These are phyloP conservation scores for Colinus virginianus DNA, from an alignment of 2,113 vertebrate species.

Conservation along the genomic window DNA sequence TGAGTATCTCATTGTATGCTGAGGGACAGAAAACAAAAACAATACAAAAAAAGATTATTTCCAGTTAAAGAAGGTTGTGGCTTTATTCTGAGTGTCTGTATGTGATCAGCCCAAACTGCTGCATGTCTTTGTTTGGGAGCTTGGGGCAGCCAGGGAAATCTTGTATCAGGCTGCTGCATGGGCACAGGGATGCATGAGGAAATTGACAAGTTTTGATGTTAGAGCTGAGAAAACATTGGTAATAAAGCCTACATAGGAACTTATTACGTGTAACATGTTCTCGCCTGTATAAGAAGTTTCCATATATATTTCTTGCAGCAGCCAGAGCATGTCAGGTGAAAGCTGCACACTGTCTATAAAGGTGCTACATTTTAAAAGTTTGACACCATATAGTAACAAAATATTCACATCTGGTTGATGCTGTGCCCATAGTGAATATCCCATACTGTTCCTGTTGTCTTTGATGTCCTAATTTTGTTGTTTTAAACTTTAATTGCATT, in stretches of 20 bases:
- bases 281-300: neutral
- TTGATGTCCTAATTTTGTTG: neutral
- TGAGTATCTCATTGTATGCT: neutral
- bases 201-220: neutral
- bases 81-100: neutral
- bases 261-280: fast-evolving
- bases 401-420: neutral
- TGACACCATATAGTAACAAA: neutral
- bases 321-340: neutral
- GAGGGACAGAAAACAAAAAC: neutral
- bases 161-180: neutral
- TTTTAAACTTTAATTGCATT: neutral
- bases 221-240: neutral
- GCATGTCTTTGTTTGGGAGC: neutral
- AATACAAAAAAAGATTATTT: neutral
- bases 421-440: neutral
- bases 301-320: neutral
- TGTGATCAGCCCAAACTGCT: neutral
- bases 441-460: neutral
- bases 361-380: neutral
- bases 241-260: neutral
- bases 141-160: neutral
- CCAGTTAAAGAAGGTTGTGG: neutral
- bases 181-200: neutral
- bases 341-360: neutral